These are phyloP conservation scores for Phoebastria nigripes DNA, from an alignment of 2,797 vertebrate genomes.

Conservation along the genomic window DNA sequence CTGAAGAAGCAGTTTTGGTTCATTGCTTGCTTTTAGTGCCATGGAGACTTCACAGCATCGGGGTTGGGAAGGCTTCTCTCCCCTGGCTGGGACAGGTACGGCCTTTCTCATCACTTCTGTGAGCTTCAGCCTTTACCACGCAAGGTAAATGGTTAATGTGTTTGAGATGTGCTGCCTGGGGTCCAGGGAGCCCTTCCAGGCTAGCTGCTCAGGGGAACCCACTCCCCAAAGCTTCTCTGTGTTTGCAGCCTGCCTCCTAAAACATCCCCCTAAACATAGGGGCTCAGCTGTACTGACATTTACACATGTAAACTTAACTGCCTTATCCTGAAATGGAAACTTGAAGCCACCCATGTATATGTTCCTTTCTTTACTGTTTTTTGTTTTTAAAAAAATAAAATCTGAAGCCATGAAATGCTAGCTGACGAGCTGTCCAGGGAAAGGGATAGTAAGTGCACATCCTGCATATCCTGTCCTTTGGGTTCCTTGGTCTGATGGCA, in stretches of 20 bases:
- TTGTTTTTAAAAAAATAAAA: background rate
- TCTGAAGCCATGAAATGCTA: background rate
- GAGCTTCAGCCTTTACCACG: background rate
- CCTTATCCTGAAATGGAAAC: conserved; percentile 43
- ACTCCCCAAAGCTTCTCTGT: background rate
- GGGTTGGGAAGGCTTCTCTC: background rate
- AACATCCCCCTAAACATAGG: background rate
- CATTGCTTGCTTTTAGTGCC: background rate
- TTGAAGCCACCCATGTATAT: conserved; percentile 15
- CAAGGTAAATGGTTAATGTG: background rate
- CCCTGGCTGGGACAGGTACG: background rate
- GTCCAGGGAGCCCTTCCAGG: background rate
- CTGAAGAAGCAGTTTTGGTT: background rate
- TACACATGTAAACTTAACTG: background rate
- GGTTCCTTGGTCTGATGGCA: background rate
- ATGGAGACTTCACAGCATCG: background rate
- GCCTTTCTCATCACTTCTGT: background rate
- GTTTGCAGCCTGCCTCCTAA: background rate
- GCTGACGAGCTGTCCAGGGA: background rate
- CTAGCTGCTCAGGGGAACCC: background rate
- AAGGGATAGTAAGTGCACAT: background rate
- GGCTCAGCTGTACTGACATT: background rate
- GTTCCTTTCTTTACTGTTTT: background rate
- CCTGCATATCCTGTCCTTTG: background rate
- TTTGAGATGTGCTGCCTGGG: background rate